These are phyloP conservation scores for Anadara kagoshimensis DNA, from an alignment of 1,140 invertebrate genomes.

Conservation along the genomic window DNA sequence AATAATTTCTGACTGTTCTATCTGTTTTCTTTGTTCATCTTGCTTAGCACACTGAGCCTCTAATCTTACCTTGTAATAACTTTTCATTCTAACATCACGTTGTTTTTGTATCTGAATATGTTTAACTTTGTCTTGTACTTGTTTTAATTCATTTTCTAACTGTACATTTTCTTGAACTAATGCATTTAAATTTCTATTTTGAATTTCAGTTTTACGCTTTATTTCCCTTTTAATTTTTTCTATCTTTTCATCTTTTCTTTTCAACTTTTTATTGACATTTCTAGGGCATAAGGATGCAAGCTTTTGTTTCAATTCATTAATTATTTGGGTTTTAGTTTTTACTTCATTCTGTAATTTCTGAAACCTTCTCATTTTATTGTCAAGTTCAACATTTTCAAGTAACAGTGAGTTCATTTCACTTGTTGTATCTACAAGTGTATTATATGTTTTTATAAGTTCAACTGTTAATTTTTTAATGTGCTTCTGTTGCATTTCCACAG, in stretches of 20 bases:
- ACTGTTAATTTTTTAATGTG: background rate
- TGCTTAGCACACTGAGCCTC: background rate
- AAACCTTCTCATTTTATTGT: too few relatives aligned
- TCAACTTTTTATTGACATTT: conserved; percentile 5
- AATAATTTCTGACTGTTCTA: background rate
- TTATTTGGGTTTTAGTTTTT: background rate
- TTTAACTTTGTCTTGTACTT: background rate
- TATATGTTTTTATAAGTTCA: background rate
- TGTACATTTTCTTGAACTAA: background rate
- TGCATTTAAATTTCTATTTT: background rate
- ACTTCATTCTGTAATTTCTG: too few relatives aligned
- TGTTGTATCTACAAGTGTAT: too few relatives aligned
- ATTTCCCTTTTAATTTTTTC: background rate
- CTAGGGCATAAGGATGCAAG: background rate
- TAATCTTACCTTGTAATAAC: background rate
- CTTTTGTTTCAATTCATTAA: background rate
- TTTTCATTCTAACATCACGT: background rate
- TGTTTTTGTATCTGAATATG: too few relatives aligned
- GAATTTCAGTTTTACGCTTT: background rate
- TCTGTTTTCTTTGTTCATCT: background rate
- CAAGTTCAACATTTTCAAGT: too few relatives aligned
- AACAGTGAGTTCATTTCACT: too few relatives aligned
- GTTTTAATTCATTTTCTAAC: background rate
- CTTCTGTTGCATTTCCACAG: background rate
- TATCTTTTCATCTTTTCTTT: background rate